Evolutionary conservation across 2,888 invertebrate species (phyloP).

Genomic region (Mesopsocus fuscifrons): DNA sequence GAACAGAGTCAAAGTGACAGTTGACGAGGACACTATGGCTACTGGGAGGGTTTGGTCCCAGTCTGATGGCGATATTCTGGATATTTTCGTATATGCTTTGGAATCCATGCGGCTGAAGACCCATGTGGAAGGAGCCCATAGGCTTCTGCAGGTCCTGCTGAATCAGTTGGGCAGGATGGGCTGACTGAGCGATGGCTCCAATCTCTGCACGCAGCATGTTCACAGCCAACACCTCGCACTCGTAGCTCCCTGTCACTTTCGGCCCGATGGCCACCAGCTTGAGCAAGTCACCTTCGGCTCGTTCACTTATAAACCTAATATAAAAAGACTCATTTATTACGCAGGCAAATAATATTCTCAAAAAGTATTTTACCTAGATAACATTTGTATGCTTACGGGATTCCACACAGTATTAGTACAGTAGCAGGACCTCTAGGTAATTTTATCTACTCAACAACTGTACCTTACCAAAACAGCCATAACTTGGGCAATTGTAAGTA

Average conservation of each 20-base stretch:
- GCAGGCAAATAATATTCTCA: too few species aligned
- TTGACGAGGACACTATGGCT: conserved; percentile 29
- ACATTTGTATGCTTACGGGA: too few species aligned
- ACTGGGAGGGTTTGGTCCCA: conserved; percentile 21
- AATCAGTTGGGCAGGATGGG: conserved; percentile 20
- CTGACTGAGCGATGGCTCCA: conserved; percentile 20
- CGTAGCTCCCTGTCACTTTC: conserved; percentile 19
- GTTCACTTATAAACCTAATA: conserved; percentile 18
- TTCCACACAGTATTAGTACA: too few species aligned
- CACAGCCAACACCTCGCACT: conserved; percentile 23
- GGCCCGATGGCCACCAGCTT: conserved; percentile 18
- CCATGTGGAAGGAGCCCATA: conserved; percentile 29
- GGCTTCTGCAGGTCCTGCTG: conserved; percentile 28
- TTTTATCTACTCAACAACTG: too few species aligned
- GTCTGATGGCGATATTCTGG: conserved; percentile 28
- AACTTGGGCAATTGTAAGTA: too few species aligned
- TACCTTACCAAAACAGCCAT: too few species aligned
- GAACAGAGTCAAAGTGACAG: conserved; percentile 34
- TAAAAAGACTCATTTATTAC: too few species aligned
- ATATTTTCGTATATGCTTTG: conserved; percentile 28
- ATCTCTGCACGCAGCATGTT: conserved; percentile 24
- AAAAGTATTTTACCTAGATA: too few species aligned
- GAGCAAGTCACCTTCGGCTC: conserved; percentile 17
- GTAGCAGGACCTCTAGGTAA: too few species aligned
- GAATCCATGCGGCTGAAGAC: conserved; percentile 26